These are phyloP conservation scores for Aphelinus atriplicis DNA, from an alignment of 1,140 invertebrate species.

Conservation along the genomic window DNA sequence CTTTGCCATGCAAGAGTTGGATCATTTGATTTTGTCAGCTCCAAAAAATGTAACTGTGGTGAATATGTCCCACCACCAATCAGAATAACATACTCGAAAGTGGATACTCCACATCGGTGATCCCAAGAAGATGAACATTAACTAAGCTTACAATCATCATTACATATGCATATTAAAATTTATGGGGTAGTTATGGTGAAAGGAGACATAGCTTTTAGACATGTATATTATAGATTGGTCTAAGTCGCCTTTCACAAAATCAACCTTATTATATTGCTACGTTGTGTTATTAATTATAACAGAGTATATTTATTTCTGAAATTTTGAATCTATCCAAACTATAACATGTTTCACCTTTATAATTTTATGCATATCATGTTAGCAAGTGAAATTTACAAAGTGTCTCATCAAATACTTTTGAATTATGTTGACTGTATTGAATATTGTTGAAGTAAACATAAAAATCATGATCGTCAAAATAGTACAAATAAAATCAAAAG, in stretches of 20 bases:
- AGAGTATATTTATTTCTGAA: slow-evolving; percentile 33
- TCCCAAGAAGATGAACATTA: slow-evolving; percentile 25
- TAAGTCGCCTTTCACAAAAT: slow-evolving; percentile 37
- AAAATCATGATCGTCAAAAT: slow-evolving; percentile 25
- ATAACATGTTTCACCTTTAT: background rate
- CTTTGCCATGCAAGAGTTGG: slow-evolving; percentile 57
- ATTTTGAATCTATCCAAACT: too few relatives aligned
- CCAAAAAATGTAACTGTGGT: slow-evolving; percentile 54
- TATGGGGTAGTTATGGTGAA: slow-evolving; percentile 24
- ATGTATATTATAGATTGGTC: slow-evolving; percentile 37
- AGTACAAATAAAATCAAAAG: slow-evolving; percentile 36
- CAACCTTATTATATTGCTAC: slow-evolving; percentile 29
- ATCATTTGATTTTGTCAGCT: slow-evolving; percentile 59
- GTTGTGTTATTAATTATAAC: slow-evolving; percentile 23
- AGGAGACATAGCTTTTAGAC: slow-evolving; percentile 35
- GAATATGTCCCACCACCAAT: slow-evolving; percentile 53
- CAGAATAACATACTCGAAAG: slow-evolving; percentile 56
- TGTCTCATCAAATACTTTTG: slow-evolving; percentile 16
- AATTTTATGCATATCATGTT: slow-evolving; percentile 19
- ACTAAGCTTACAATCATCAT: slow-evolving; percentile 36
- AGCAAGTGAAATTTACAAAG: slow-evolving; percentile 16
- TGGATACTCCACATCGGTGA: slow-evolving; percentile 48
- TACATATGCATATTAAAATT: slow-evolving; percentile 28
- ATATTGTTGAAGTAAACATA: slow-evolving; percentile 20
- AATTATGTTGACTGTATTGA: slow-evolving; percentile 11